Percentiles rank a stretch among this genome's conserved stretches.
Conservation (phyloP, 2,888 invertebrate genomes). For the Ditula angustiorana region DNA sequence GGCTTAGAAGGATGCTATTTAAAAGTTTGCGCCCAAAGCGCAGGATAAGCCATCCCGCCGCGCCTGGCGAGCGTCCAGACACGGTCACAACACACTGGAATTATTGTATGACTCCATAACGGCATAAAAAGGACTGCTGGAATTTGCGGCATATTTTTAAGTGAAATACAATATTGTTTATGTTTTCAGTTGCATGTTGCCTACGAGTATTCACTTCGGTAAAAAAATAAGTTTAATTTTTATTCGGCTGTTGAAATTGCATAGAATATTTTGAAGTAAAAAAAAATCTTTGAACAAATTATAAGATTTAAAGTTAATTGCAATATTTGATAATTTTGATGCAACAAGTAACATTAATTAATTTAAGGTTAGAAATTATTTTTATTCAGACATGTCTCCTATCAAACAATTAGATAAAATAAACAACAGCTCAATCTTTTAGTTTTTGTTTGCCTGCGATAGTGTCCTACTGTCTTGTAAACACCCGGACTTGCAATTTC, state of each 20-base stretch:
- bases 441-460: no score
- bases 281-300: no score
- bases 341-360: neutral
- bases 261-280: no score
- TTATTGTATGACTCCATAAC: constrained; percentile 71
- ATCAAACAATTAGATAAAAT: no score
- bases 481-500: no score
- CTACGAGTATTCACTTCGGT: neutral
- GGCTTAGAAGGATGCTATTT: constrained; percentile 67
- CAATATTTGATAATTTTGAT: neutral
- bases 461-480: no score
- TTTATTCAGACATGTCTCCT: no score
- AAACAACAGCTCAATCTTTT: no score
- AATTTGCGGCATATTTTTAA: constrained; percentile 33
- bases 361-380: no score
- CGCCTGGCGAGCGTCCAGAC: constrained; percentile 66
- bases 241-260: no score
- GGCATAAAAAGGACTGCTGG: constrained; percentile 56
- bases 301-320: no score
- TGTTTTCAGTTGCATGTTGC: neutral
- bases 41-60: constrained; percentile 61
- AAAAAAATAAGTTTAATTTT: no score
- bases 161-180: constrained; percentile 3
- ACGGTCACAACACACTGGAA: constrained; percentile 62
- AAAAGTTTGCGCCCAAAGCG: constrained; percentile 58